Evolutionary conservation across 2,797 vertebrate genomes (phyloP), one percentile per base, ranked within the genome.

Genomic region (Australoheros facetus): DNA sequence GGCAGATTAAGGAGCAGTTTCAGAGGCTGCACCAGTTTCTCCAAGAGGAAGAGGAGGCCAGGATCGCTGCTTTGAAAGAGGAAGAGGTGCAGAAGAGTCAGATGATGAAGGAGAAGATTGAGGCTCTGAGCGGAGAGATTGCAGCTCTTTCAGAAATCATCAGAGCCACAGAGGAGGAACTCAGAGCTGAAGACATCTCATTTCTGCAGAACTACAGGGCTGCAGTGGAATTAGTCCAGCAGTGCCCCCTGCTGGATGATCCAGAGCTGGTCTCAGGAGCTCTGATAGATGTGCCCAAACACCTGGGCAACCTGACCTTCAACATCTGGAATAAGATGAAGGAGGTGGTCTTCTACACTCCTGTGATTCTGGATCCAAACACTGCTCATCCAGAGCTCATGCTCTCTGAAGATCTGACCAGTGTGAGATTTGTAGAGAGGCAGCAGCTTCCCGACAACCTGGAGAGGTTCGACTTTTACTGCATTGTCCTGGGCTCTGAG

Each of bases 301-400:
- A 89, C 71, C 55, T 89, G 59, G 86, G 86, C n/a, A 88, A 88
- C 80, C 81, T 90, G 14, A 5, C 48, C 79, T 88, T 73, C 71
- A 75, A 86, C 56, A 86, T 89, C 83, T 90, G 89, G 85, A 80
- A 4, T 0, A 78, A 80, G 56, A 86, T 89, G 85, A 84, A 79
- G 56, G 39, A 19, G 1, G 2, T 58, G 73, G 81, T 89, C 59
- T 73, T 66, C 28, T 91, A 82, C 82, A 69, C 10, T 45, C 84
- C 88, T 8, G 84, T 90, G 51, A 17, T 85, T 74, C 83, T 91
- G 84, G 84, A 90, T 58, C 84, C 88, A 28, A 89, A 88, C 81
- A 66, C 71, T 0, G 80, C 80, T 1, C 21, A 85, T 10, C 56
- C 51, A 4, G 75, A 23, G 2, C 71, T 85, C 1, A 13, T 16